Evolutionary conservation across 92 coral and sea anemone genomes (phyloP).

Genomic region (Ricordea florida): DNA sequence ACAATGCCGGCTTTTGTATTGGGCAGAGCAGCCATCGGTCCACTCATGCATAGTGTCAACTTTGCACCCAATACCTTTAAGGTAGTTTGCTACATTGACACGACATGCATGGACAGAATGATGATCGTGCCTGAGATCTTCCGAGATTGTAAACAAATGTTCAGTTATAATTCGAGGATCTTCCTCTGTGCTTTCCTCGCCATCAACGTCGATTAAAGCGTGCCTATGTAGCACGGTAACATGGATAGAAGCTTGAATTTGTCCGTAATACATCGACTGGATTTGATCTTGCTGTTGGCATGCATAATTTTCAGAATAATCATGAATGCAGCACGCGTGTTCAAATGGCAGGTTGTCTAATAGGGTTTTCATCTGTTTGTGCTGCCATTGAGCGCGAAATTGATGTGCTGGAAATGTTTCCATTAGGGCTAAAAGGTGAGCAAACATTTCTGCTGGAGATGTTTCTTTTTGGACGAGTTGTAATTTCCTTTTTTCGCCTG

Average conservation of each 20-base stretch:
- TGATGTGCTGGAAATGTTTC: too few species aligned
- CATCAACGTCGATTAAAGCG: not conserved
- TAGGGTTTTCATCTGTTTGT: not conserved
- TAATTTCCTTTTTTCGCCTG: too few species aligned
- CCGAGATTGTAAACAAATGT: constrained; percentile 37
- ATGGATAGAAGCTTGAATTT: too few species aligned
- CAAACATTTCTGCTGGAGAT: too few species aligned
- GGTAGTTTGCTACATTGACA: constrained; percentile 17
- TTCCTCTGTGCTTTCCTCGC: not conserved
- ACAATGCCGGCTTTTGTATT: constrained; percentile 50
- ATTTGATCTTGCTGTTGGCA: constrained; percentile 43
- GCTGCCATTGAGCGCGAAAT: constrained; percentile 21
- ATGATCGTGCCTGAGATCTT: constrained; percentile 20
- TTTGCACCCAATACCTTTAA: constrained; percentile 17
- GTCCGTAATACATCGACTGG: constrained; percentile 21
- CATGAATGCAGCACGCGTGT: too few species aligned
- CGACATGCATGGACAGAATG: constrained; percentile 34
- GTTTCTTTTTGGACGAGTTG: too few species aligned
- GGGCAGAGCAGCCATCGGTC: constrained; percentile 58
- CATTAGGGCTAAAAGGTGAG: too few species aligned
- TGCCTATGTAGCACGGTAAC: constrained; percentile 6
- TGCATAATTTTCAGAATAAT: constrained; percentile 27
- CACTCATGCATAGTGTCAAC: constrained; percentile 50
- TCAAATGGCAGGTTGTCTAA: not conserved
- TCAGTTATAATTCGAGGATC: constrained; percentile 24